Conservation (phyloP, 2,888 invertebrate species). For the Leptothorax acervorum region DNA sequence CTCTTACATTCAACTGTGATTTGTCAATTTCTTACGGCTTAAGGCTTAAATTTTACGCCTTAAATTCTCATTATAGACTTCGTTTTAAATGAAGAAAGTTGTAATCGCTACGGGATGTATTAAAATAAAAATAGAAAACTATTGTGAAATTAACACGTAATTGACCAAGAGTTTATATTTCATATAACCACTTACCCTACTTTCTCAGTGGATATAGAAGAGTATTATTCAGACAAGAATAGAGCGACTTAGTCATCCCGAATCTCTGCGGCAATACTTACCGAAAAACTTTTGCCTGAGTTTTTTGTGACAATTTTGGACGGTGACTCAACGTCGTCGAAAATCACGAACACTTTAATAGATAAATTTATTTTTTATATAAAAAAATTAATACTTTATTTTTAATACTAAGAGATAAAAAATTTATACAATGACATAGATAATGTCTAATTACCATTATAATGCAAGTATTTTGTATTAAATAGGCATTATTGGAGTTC, state of each 20-base stretch:
- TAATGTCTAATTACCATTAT: not conserved
- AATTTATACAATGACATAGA: not conserved
- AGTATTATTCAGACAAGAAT: slow-evolving; percentile 70
- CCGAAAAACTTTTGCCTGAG: slow-evolving; percentile 65
- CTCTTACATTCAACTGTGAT: too few relatives aligned
- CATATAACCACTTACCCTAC: slow-evolving; percentile 68
- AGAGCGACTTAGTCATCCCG: slow-evolving; percentile 74
- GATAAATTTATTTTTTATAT: not conserved
- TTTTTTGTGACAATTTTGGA: slow-evolving; percentile 68
- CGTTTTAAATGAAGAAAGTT: not conserved
- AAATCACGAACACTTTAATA: not conserved
- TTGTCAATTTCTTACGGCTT: too few relatives aligned
- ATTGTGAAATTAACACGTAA: slow-evolving; percentile 54
- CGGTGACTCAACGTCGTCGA: slow-evolving; percentile 65
- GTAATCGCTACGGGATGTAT: not conserved
- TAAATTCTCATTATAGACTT: too few relatives aligned
- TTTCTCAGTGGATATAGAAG: slow-evolving; percentile 72
- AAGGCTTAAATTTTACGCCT: too few relatives aligned
- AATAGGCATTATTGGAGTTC: not conserved
- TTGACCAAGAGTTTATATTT: slow-evolving; percentile 63
- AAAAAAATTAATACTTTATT: not conserved
- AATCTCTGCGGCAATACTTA: slow-evolving; percentile 64
- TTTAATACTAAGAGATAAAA: not conserved
- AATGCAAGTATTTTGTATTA: slow-evolving; percentile 6
- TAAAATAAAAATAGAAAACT: slow-evolving; percentile 21